These are phyloP conservation scores for Drosophila phalerata DNA, from an alignment of 2,888 invertebrate genomes.

Conservation along the genomic window DNA sequence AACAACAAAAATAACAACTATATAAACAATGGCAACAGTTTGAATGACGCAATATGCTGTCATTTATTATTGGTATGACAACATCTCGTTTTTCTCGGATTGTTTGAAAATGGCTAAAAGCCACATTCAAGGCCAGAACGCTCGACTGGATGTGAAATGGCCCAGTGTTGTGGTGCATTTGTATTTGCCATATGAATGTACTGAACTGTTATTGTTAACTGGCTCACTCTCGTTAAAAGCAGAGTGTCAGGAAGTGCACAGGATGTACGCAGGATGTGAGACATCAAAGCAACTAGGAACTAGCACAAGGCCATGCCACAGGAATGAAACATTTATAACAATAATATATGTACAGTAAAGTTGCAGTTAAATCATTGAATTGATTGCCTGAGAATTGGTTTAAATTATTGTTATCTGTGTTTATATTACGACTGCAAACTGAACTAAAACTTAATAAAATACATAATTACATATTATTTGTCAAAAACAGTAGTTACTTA, in stretches of 20 bases:
- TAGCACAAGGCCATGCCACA: constrained; percentile 53
- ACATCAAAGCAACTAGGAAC: constrained; percentile 34
- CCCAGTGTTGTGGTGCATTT: constrained; percentile 38
- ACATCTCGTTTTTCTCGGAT: constrained; percentile 52
- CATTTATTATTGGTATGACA: constrained; percentile 59
- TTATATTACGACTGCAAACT: too few relatives aligned
- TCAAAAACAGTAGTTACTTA: too few relatives aligned
- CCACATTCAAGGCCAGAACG: constrained; percentile 58
- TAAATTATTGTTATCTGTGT: too few relatives aligned
- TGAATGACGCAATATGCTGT: constrained; percentile 53
- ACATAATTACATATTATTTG: too few relatives aligned
- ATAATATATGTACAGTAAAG: background rate
- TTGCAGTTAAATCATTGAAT: constrained; percentile 5
- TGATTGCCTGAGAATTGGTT: background rate
- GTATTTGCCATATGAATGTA: constrained; percentile 11
- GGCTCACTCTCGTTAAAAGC: constrained; percentile 20
- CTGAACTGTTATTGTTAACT: constrained; percentile 20
- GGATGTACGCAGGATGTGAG: constrained; percentile 47
- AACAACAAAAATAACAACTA: constrained; percentile 5
- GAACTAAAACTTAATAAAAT: too few relatives aligned
- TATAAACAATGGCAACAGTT: constrained; percentile 20
- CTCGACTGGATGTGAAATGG: constrained; percentile 41
- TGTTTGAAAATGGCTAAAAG: constrained; percentile 63
- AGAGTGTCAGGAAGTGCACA: constrained; percentile 45
- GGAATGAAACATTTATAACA: constrained; percentile 4